Conservation (phyloP, 2,797 vertebrate genomes). For the Enteromius thamalakanensis region DNA sequence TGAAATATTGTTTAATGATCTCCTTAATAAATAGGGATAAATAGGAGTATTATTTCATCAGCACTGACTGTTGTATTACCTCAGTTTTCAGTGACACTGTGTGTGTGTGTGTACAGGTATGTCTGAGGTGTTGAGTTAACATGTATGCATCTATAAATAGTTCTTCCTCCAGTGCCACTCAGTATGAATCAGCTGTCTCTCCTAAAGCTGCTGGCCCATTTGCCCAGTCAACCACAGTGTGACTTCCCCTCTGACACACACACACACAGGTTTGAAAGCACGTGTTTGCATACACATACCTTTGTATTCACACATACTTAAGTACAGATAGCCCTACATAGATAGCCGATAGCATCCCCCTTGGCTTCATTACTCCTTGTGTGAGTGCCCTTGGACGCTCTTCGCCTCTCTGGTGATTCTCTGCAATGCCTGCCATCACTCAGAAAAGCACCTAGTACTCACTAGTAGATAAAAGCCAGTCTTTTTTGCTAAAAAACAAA, state of each 20-base stretch:
- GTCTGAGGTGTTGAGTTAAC: slow-evolving; percentile 24
- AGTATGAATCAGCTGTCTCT: slow-evolving; percentile 59
- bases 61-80: neutral
- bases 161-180: slow-evolving; percentile 46
- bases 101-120: slow-evolving; percentile 10
- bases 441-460: neutral
- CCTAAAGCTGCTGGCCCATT: slow-evolving; percentile 57
- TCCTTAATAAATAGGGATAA: no score
- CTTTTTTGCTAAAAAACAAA: neutral
- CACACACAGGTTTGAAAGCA: slow-evolving; percentile 36
- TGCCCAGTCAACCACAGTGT: slow-evolving; percentile 57
- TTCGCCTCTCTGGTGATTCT: slow-evolving; percentile 21
- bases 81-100: neutral
- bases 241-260: slow-evolving; percentile 40
- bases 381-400: slow-evolving; percentile 12
- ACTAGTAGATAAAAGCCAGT: slow-evolving; percentile 7
- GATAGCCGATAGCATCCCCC: slow-evolving; percentile 2
- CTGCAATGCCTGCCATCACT: neutral
- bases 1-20: neutral
- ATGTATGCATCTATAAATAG: slow-evolving; percentile 47
- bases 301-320: neutral
- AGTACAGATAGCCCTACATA: neutral
- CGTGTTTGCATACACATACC: slow-evolving; percentile 16
- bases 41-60: neutral
- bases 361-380: slow-evolving; percentile 37